Conservation (phyloP, 2,797 vertebrate species). For the Picus viridis region DNA sequence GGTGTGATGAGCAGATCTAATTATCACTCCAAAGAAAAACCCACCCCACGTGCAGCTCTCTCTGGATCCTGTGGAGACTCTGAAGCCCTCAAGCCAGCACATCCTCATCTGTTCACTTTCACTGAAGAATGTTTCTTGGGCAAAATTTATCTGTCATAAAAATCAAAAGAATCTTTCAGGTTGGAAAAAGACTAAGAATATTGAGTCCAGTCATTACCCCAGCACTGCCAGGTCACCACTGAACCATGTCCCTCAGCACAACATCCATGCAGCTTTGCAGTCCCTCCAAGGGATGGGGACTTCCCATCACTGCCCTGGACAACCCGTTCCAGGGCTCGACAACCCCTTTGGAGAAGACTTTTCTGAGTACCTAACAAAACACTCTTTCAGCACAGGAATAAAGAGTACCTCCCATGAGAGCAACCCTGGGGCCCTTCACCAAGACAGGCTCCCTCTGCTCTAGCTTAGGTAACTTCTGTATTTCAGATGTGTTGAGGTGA, state of each 20-base stretch:
- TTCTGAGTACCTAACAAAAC: not conserved
- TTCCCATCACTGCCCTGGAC: not conserved
- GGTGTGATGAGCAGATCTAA: constrained; percentile 31
- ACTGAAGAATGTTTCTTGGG: accelerated
- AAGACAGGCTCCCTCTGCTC: not conserved
- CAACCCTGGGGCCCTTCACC: accelerated
- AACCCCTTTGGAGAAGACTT: not conserved
- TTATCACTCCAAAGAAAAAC: not conserved
- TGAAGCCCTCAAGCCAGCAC: not conserved
- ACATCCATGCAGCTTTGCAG: not conserved
- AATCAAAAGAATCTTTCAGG: not conserved
- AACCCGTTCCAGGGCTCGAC: not conserved
- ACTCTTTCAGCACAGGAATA: not conserved
- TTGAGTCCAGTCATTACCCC: not conserved
- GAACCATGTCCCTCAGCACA: not conserved
- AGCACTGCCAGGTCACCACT: not conserved
- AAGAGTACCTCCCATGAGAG: not conserved
- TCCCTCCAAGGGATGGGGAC: not conserved
- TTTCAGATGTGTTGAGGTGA: not conserved
- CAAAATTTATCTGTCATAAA: not conserved
- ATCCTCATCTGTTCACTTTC: not conserved
- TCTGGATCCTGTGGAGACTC: not conserved
- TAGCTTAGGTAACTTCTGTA: not conserved
- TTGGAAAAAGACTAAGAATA: not conserved
- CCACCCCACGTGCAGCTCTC: not conserved